Evolutionary conservation across 2,797 vertebrate genomes (phyloP), one percentile per base, ranked within the genome.

Genomic region (Morus bassanus): DNA sequence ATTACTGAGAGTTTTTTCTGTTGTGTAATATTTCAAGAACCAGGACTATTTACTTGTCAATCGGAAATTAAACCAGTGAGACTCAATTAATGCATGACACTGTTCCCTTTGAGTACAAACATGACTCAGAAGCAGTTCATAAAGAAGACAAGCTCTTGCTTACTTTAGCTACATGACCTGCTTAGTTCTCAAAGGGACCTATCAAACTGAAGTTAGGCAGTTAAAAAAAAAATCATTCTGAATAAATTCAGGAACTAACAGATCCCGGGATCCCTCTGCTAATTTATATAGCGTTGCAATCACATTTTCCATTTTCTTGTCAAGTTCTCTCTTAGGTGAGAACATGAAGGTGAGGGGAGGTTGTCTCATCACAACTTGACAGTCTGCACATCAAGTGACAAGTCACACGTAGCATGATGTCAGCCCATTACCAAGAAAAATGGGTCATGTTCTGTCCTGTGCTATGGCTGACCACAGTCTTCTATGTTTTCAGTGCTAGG

Each of bases 11-110:
- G 51, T 6, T 60, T 76, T 61, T 87, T 73, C 59, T 80, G 53
- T 79, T 85, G 74, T 39, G 45, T 81, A 69, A 64, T 86, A 84
- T 93, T 95, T 92, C 82, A 92, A 60, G 83, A 93, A 86, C 45
- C 41, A 94, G 72, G 43, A 33, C 53, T 64, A 76, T 94, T 96
- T 93, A 94, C 81, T 96, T 92, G 70, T 94, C 74, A 92, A 88
- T 91, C 16, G 13, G 93, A 96, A 97, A 95, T 92, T 91, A 95
- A 97, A 89, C 95, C 91, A 89, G 64, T 76, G 87, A 96, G 91
- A 95, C 39, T 81, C 68, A 95, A 89, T 94, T 97, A 97, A 91
- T 64, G 50, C 79, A 31, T 64, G 82, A 57, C 88, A 94, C 93
- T 81, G 48, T 89, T 95, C 87, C 70, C 79, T 94, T 78, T 92